phyloP scores from a whole-genome alignment of 2,888 invertebrate genomes.

The Drosophila macrospina region DNA sequence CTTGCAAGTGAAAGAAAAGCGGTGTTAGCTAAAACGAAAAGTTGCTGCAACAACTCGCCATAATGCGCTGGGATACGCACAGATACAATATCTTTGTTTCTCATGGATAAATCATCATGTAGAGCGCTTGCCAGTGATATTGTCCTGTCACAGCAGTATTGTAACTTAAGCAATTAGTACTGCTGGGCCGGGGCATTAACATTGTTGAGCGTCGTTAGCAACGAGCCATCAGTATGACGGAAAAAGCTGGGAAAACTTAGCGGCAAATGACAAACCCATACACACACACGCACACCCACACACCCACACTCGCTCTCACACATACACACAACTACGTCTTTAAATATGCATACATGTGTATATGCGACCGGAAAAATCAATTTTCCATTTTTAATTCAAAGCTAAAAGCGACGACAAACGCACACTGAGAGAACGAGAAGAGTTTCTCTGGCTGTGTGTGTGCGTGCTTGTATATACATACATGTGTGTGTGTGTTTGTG shows the following conservation, averaged over 20 bases:
- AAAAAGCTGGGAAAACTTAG: constrained; percentile 33
- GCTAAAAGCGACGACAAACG: constrained; percentile 56
- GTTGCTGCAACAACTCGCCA: neutral
- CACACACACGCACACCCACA: constrained; percentile 15
- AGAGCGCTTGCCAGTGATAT: constrained; percentile 91
- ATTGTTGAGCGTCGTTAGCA: constrained; percentile 86
- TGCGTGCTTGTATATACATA: constrained; percentile 17
- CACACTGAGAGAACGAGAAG: constrained; percentile 25
- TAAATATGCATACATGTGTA: constrained; percentile 39
- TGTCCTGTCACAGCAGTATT: constrained; percentile 99
- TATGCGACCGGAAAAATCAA: constrained; percentile 84
- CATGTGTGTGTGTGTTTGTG: constrained; percentile 35
- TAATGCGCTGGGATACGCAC: constrained; percentile 3
- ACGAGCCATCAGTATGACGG: constrained; percentile 29
- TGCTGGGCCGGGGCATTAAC: constrained; percentile 97
- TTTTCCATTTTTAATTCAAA: constrained; percentile 84
- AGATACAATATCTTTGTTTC: constrained; percentile 6
- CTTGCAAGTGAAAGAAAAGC: constrained; percentile 8
- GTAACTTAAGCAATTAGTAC: constrained; percentile 88
- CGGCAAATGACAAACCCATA: constrained; percentile 45
- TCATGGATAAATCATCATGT: constrained; percentile 16
- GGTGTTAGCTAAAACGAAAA: neutral
- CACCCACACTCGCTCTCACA: constrained; percentile 26
- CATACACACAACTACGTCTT: constrained; percentile 23
- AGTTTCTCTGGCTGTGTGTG: constrained; percentile 7